phyloP scores from a whole-genome alignment of 2,797 vertebrate genomes.

The Amblyopsis hoosieri region DNA sequence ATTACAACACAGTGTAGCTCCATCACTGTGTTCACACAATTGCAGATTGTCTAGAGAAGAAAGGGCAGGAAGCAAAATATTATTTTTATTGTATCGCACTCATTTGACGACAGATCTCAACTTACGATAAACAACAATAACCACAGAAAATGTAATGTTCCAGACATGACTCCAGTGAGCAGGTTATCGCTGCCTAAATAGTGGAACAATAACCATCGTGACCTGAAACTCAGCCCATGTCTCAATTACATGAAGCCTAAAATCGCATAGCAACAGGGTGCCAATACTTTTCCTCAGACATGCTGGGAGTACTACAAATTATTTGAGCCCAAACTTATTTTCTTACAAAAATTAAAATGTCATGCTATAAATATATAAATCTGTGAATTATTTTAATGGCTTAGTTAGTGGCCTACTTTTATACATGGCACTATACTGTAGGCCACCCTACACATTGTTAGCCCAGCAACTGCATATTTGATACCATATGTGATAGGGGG shows the following conservation, averaged over 20 bases:
- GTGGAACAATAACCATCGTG: conserved; percentile 9
- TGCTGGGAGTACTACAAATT: no score
- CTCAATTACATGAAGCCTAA: not conserved
- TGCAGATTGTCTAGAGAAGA: conserved; percentile 51
- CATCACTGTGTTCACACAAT: conserved; percentile 30
- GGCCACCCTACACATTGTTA: no score
- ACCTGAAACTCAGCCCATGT: not conserved
- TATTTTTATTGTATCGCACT: no score
- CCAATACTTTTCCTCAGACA: not conserved
- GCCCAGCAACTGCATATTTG: no score
- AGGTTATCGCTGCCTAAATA: conserved; percentile 12
- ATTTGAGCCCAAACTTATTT: no score
- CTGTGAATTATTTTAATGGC: no score
- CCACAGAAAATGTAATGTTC: not conserved
- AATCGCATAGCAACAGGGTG: not conserved
- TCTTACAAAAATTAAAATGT: no score
- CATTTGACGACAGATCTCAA: not conserved
- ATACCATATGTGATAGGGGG: no score
- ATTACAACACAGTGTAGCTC: conserved; percentile 25
- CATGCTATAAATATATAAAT: no score
- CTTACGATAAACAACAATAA: not conserved
- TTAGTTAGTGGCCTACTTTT: no score
- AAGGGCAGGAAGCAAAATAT: not conserved
- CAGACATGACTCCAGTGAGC: not conserved
- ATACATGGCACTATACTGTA: no score